Evolutionary conservation across 1,140 invertebrate species (phyloP).

Genomic region (Musca domestica): DNA sequence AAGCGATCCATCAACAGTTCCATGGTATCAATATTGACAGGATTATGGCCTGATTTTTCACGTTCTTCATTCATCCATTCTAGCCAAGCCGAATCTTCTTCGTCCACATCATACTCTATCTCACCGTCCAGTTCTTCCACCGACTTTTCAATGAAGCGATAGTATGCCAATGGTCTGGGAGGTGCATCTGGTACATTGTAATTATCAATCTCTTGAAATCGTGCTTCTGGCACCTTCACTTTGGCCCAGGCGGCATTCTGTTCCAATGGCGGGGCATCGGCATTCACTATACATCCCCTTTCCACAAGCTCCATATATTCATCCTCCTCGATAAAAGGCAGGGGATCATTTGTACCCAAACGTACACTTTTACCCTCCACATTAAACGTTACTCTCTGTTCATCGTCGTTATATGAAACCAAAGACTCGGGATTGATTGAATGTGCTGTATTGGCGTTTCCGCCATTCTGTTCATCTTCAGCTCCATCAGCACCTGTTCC

Average conservation of each 20-base stretch:
- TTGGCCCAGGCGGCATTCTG: constrained; percentile 58
- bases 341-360: constrained; percentile 60
- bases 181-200: constrained; percentile 80
- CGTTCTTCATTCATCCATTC: constrained; percentile 82
- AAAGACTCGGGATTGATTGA: constrained; percentile 52
- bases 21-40: constrained; percentile 82
- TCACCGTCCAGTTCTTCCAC: constrained; percentile 91
- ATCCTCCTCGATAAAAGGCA: constrained; percentile 64
- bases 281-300: constrained; percentile 52
- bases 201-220: constrained; percentile 74
- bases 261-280: constrained; percentile 59
- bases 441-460: neutral
- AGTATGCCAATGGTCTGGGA: constrained; percentile 75
- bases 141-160: constrained; percentile 91
- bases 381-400: constrained; percentile 82
- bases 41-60: constrained; percentile 63
- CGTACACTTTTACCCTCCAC: constrained; percentile 69
- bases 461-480: constrained; percentile 8
- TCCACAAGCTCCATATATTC: constrained; percentile 59
- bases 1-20: constrained; percentile 94
- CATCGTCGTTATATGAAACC: constrained; percentile 55
- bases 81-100: constrained; percentile 93
- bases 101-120: constrained; percentile 97
- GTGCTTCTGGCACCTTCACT: constrained; percentile 77
- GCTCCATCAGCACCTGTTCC: constrained; percentile 28